Conservation (phyloP, 2,113 vertebrate genomes). For the Clarias batrachus region DNA sequence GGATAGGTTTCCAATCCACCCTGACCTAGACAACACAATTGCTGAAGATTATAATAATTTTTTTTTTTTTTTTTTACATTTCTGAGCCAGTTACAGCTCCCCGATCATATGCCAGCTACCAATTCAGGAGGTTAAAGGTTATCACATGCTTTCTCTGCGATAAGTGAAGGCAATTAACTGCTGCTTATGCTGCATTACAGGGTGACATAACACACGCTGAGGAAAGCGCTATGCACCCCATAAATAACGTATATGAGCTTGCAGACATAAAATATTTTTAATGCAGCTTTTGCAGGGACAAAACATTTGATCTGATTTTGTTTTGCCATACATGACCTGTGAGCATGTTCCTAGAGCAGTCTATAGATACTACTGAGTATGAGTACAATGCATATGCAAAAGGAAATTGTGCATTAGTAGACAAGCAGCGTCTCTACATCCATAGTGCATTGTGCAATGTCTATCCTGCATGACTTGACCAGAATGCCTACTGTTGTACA, state of each 20-base stretch:
- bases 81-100: neutral
- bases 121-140: neutral
- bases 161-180: neutral
- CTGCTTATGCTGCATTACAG: neutral
- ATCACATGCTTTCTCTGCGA: neutral
- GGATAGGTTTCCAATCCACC: neutral
- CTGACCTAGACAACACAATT: neutral
- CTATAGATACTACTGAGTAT: neutral
- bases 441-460: neutral
- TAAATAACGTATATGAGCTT: neutral
- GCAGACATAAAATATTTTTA: neutral
- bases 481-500: neutral
- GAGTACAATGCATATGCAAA: neutral
- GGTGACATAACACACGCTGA: neutral
- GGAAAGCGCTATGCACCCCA: neutral
- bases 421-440: neutral
- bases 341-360: neutral
- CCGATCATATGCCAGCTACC: neutral
- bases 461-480: neutral
- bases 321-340: neutral
- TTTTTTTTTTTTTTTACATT: neutral
- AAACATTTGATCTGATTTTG: neutral
- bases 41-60: neutral
- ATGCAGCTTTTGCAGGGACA: neutral
- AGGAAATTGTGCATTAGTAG: neutral